Conservation (phyloP, 2,888 invertebrate species). For the Cactoblastis cactorum region DNA sequence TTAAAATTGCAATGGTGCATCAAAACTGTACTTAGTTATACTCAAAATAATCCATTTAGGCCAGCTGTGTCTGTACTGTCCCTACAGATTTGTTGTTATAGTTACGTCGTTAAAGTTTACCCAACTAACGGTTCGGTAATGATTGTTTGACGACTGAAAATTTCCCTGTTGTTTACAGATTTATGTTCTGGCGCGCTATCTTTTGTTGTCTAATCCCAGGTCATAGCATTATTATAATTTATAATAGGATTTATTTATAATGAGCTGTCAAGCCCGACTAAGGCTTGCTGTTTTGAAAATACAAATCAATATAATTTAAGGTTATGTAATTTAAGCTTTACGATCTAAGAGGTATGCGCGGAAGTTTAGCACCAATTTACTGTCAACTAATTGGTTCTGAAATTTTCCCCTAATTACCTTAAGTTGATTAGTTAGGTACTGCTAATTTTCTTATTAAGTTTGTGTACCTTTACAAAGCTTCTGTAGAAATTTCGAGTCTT, state of each 20-base stretch:
- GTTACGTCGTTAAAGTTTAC: not conserved
- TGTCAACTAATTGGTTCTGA: too few relatives aligned
- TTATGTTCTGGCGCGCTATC: constrained; percentile 3
- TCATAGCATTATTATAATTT: not conserved
- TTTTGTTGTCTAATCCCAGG: not conserved
- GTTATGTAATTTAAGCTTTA: not conserved
- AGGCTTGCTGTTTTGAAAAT: not conserved
- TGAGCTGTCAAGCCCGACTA: not conserved
- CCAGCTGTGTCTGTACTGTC: too few relatives aligned
- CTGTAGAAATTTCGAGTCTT: too few relatives aligned
- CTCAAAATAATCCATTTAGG: too few relatives aligned
- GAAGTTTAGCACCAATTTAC: not conserved
- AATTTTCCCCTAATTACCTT: too few relatives aligned
- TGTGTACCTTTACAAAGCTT: too few relatives aligned
- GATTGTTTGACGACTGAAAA: constrained; percentile 1
- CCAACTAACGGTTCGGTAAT: constrained; percentile 1
- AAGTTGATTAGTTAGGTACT: too few relatives aligned
- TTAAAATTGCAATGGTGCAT: too few relatives aligned
- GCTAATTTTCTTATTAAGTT: too few relatives aligned
- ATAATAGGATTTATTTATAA: not conserved
- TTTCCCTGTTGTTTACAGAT: constrained; percentile 1
- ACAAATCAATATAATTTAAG: too few relatives aligned
- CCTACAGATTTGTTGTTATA: not conserved
- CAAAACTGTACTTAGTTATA: too few relatives aligned
- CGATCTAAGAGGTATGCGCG: not conserved